Percentiles rank a stretch among this genome's conserved stretches.
Conservation (phyloP, 2,797 vertebrate genomes). For the Sebastes itinus region DNA sequence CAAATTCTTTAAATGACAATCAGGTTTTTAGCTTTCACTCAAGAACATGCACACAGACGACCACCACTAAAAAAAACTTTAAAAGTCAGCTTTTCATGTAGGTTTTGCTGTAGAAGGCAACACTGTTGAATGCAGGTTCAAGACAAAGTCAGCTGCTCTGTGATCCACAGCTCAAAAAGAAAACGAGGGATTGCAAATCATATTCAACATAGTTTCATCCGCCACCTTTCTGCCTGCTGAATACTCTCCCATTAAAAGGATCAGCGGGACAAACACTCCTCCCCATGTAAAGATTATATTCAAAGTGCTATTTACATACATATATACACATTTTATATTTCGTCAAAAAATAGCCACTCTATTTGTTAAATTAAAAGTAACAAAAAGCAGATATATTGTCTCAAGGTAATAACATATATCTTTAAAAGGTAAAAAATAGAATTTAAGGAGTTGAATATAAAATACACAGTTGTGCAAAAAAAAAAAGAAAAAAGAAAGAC, state of each 20-base stretch:
- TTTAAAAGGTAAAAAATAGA: slow-evolving; percentile 70
- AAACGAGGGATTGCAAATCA: slow-evolving; percentile 34
- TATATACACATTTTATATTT: slow-evolving; percentile 36
- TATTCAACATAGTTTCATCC: slow-evolving; percentile 14
- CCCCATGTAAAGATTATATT: slow-evolving; percentile 39
- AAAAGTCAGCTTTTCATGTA: slow-evolving; percentile 18
- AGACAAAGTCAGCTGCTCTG: slow-evolving; percentile 44
- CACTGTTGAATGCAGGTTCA: slow-evolving; percentile 60
- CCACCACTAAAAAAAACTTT: slow-evolving; percentile 35
- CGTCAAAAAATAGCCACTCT: slow-evolving; percentile 68
- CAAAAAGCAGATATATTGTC: slow-evolving; percentile 53
- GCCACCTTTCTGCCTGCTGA: slow-evolving; percentile 5
- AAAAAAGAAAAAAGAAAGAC: not conserved
- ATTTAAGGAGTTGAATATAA: slow-evolving; percentile 71
- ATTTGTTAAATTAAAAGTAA: slow-evolving; percentile 71
- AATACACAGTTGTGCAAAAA: slow-evolving; percentile 59
- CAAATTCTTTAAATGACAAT: not conserved
- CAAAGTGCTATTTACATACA: slow-evolving; percentile 55
- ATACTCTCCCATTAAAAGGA: slow-evolving; percentile 34
- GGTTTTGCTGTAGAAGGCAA: slow-evolving; percentile 70
- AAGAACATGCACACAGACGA: slow-evolving; percentile 61
- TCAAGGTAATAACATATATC: slow-evolving; percentile 42
- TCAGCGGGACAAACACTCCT: slow-evolving; percentile 26
- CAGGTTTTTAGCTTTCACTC: slow-evolving; percentile 43
- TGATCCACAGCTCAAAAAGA: slow-evolving; percentile 30